Base-by-base conservation (phyloP, 1,140 invertebrate species). In the Drosophila simulans region DNA sequence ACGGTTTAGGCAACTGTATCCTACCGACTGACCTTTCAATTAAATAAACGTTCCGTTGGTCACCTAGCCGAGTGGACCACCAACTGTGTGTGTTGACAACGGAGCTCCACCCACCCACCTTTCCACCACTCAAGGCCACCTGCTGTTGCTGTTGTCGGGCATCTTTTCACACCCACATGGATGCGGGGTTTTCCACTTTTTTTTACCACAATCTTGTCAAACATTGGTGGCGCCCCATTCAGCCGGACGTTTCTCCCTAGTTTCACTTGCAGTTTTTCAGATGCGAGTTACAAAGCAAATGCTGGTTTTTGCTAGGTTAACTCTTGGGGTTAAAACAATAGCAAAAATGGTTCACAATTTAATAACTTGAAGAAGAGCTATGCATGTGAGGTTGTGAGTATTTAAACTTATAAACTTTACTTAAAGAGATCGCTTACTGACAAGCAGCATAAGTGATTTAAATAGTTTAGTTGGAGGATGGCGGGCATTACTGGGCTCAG, bases 41-140 rank as follows among this genome's bases (percentile, higher is more conserved):
- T 45, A 53, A 72, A 72, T 72, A 72, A 72, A 45, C 69, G 42
- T 70, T 70, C 39, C 34, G 54, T 52, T 53, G 69, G 68, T 52
- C 69, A 60, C 55, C 54, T 58, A 37, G 60, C 69, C 55, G 7
- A 39, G 10, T 34, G 25, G 39, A 60, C 46, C 68, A 27, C 55
- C 54, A 31, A 51, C 54, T 37, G 68, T 34, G 39, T 72, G 39
- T 51, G 45, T 35, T 57, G 59, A 55, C 46, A 39, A 31, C 31
- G 8, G 3, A n/a, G 10, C 22, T 25, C 2, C 25, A 27, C 25
- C 54, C 53, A 35, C 45, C 40, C 37, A 27, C 25, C 11, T 35
- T 37, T 37, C 53, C 37, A n/a, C 31, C 53, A 25, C 37, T 22
- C 57, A 74, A 60, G 51, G 49, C 49, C 69, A 64, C 71, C 59